These are phyloP conservation scores for Drosophila quadrilineata DNA, from an alignment of 1,140 invertebrate genomes.

Conservation along the genomic window DNA sequence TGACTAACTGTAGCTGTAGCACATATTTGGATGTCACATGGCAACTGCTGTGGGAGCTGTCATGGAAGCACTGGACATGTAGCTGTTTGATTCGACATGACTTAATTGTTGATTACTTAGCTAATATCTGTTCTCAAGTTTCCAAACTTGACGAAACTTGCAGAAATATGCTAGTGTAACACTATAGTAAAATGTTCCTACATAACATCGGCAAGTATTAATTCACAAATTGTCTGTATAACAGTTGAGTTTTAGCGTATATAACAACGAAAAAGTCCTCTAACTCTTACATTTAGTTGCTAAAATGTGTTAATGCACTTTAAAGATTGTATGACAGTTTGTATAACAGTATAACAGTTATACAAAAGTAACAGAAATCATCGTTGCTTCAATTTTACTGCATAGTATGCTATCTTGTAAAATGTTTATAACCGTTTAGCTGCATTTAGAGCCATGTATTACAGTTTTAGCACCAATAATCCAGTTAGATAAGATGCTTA, in stretches of 20 bases:
- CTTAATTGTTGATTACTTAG: no score
- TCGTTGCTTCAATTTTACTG: no score
- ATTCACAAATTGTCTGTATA: no score
- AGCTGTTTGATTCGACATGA: neutral
- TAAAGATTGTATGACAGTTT: neutral
- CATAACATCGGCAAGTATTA: no score
- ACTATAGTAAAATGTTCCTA: neutral
- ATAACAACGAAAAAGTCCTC: no score
- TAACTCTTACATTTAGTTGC: no score
- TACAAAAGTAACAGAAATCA: neutral
- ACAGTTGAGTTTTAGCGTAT: conserved; percentile 8
- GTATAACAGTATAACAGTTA: conserved; percentile 1
- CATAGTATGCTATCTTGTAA: neutral
- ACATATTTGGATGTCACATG: conserved; percentile 8
- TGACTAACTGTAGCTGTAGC: conserved; percentile 22
- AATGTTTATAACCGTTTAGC: neutral
- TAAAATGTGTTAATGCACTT: no score
- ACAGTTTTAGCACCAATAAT: neutral
- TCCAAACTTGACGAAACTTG: no score
- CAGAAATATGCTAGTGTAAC: neutral
- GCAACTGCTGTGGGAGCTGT: neutral
- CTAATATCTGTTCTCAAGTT: no score
- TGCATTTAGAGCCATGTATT: neutral
- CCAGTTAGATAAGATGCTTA: neutral
- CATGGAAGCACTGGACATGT: no score